Conservation (phyloP, 2,888 invertebrate genomes). For the Nomada lathburiana region DNA sequence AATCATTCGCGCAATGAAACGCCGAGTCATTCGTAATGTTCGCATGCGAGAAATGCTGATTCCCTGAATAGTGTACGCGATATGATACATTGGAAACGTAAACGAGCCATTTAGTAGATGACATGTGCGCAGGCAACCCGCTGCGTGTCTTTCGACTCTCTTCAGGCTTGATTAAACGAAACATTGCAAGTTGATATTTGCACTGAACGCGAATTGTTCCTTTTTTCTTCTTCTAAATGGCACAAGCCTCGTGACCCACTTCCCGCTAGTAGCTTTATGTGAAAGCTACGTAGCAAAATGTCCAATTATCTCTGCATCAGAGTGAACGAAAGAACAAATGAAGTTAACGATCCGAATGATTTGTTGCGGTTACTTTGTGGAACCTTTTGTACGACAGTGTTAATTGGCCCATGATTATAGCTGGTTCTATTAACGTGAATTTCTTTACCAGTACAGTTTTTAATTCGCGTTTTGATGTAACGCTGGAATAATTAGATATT, state of each 20-base stretch:
- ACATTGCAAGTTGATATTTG: conserved; percentile 34
- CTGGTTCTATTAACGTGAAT: not conserved
- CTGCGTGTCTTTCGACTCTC: conserved; percentile 42
- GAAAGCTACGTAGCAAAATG: not conserved
- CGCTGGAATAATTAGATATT: not conserved
- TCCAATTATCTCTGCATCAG: not conserved
- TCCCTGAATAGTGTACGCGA: conserved; percentile 19
- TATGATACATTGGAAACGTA: conserved; percentile 50
- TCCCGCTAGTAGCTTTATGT: not conserved
- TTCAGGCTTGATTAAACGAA: conserved; percentile 34
- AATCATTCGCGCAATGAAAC: conserved; percentile 34
- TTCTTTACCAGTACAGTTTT: not conserved
- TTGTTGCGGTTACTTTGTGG: not conserved
- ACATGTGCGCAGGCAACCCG: conserved; percentile 17
- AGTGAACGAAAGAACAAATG: not conserved
- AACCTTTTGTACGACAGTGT: not conserved
- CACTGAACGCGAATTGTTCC: conserved; percentile 3
- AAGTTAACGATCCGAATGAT: not conserved
- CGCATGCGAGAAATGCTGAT: conserved; percentile 17
- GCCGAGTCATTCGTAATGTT: conserved; percentile 33
- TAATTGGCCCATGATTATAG: not conserved
- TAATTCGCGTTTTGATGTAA: not conserved
- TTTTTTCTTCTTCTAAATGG: not conserved
- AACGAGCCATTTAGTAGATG: conserved; percentile 47
- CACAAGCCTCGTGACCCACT: not conserved